Base-by-base conservation (phyloP, 2,113 vertebrate species). In the Pteronura brasiliensis region DNA sequence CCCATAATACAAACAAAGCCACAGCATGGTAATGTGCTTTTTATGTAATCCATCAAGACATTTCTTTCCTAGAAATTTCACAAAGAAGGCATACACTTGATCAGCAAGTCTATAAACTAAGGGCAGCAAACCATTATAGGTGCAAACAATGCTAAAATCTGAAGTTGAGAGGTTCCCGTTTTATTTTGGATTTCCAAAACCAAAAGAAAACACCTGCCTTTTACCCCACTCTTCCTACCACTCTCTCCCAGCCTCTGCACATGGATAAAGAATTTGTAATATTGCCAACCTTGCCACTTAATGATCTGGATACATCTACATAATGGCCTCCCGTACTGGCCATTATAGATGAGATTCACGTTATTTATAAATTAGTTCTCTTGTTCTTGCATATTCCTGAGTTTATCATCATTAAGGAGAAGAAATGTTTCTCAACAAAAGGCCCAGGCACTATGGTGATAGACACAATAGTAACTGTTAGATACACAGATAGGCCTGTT, bases 311-410 rank as follows among this genome's bases (percentile, higher is more conserved):
- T 39, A 27, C 52, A 95, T 95, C 96, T 96, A 90, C 92, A 94
- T 97, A 97, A 97, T 95, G 93, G 88, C 90, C 95, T 98, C 97
- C 93, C 6, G 7, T 96, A 96, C 93, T 92, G 91, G 77, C 74
- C 88, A 93, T 97, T 97, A 97, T 47, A 49, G 93, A 95, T 97
- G 96, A 97, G 95, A 90, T 95, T 94, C 85, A 69, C 18, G 18
- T 95, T 97, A 97, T 95, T 98, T 96, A 97, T 98, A 97, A 97
- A 97, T 98, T 95, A 97, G 82, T 59, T 95, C 90, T 97, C 95
- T 95, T 97, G 93, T 97, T 94, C 93, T 82, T 95, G 55, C 67
- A 81, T 97, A 97, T 98, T 97, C 74, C 91, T 97, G 90, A 95
- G 96, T 98, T 98, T 96, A 97, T 97, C 97, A 98, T 98, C 94